These are phyloP conservation scores for Oligia strigilis DNA, from an alignment of 2,888 invertebrate species.

Conservation along the genomic window DNA sequence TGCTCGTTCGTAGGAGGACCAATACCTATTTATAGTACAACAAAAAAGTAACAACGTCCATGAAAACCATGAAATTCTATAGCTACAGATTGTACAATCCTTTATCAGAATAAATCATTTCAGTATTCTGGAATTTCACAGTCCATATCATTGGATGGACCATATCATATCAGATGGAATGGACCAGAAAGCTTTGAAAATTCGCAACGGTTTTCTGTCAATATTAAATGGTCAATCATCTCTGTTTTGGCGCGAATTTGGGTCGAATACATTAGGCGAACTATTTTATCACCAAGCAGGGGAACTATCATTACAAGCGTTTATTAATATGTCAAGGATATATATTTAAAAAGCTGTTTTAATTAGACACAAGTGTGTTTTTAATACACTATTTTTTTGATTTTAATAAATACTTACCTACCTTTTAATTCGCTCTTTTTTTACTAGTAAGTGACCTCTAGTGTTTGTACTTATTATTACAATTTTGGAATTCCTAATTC, in stretches of 20 bases:
- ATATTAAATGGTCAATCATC: conserved; percentile 87
- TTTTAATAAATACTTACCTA: background rate
- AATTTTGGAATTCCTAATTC: background rate
- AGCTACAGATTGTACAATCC: background rate
- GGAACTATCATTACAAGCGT: conserved; percentile 55
- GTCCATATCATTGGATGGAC: conserved; percentile 28
- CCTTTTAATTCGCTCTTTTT: background rate
- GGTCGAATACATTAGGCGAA: conserved; percentile 82
- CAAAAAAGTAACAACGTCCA: conserved; percentile 46
- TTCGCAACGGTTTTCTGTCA: conserved; percentile 82
- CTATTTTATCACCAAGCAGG: conserved; percentile 74
- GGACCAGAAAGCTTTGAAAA: conserved; percentile 67
- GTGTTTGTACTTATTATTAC: background rate
- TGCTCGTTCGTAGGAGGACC: conserved; percentile 81
- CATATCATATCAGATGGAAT: too few species aligned
- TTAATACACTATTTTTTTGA: conserved; percentile 1
- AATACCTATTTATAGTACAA: conserved; percentile 68
- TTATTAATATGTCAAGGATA: conserved; percentile 61
- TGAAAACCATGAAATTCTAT: conserved; percentile 35
- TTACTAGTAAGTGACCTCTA: background rate
- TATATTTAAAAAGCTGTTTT: conserved; percentile 38
- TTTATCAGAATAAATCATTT: background rate
- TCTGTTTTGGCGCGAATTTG: conserved; percentile 80
- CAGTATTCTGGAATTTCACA: conserved; percentile 22
- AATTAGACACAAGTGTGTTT: conserved; percentile 22